A percentile compares a stretch with the other conserved stretches of the same genome.
These are phyloP conservation scores for Labia minor DNA, from an alignment of 2,888 invertebrate species.

Conservation along the genomic window DNA sequence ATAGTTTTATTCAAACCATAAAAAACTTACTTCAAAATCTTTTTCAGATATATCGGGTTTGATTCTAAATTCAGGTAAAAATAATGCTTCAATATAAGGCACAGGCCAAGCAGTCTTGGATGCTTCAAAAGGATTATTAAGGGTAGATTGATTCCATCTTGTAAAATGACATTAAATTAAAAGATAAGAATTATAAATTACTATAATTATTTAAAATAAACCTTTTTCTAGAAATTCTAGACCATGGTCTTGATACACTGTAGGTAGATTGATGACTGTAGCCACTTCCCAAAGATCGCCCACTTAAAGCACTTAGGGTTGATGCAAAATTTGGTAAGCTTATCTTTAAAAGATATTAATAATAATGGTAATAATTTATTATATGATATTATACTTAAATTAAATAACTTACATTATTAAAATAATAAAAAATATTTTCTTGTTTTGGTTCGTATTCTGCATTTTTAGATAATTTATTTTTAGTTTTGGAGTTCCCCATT, in stretches of 20 bases:
- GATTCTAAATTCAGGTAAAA: conserved; percentile 78
- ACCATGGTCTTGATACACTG: conserved; percentile 53
- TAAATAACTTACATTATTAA: not conserved
- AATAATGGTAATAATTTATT: not conserved
- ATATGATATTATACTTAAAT: not conserved
- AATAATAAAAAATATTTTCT: not conserved
- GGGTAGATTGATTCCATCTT: conserved; percentile 56
- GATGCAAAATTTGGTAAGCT: conserved; percentile 45
- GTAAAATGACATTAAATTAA: conserved; percentile 21
- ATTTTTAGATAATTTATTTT: not conserved
- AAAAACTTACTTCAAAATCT: not conserved
- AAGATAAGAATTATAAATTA: not conserved
- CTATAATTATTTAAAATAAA: conserved; percentile 19
- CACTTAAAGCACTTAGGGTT: conserved; percentile 43
- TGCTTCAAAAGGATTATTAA: conserved; percentile 44
- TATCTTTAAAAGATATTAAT: conserved; percentile 38
- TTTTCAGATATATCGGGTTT: conserved; percentile 46
- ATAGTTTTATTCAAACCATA: conserved; percentile 18
- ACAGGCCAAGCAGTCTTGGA: conserved; percentile 74
- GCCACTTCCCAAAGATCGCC: conserved; percentile 47
- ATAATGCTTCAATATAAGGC: conserved; percentile 68
- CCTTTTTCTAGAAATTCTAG: conserved; percentile 36
- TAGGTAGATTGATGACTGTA: conserved; percentile 49
- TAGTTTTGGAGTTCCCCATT: not conserved
- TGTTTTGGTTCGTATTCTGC: not conserved